phyloP scores from a whole-genome alignment of 2,797 vertebrate genomes.

The Monodelphis domestica region DNA sequence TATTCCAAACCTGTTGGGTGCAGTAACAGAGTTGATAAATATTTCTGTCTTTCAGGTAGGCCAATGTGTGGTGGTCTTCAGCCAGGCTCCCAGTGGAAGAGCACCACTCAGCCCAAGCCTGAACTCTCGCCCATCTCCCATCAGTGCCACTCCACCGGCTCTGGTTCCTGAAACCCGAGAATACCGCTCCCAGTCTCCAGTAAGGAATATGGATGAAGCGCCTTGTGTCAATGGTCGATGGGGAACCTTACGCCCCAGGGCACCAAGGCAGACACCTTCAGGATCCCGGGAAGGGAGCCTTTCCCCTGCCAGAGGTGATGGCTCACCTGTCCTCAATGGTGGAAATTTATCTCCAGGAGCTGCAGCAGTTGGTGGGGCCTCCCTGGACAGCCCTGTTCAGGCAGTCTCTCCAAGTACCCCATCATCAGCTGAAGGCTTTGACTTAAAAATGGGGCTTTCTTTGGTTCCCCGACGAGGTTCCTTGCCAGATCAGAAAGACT shows the following conservation, averaged over 20 bases:
- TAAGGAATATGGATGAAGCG: slow-evolving; percentile 93
- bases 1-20: background rate
- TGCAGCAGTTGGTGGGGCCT: slow-evolving; percentile 59
- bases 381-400: slow-evolving; percentile 92
- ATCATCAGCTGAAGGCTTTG: slow-evolving; percentile 81
- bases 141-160: slow-evolving; percentile 95
- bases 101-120: slow-evolving; percentile 97
- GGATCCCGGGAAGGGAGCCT: slow-evolving; percentile 93
- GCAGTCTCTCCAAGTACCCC: slow-evolving; percentile 88
- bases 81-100: slow-evolving; percentile 96
- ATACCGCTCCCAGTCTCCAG: slow-evolving; percentile 94
- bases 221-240: slow-evolving; percentile 98
- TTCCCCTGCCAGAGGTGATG: slow-evolving; percentile 92
- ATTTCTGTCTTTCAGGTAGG: slow-evolving; percentile 89
- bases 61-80: slow-evolving; percentile 98
- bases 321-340: slow-evolving; percentile 92
- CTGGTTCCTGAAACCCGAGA: slow-evolving; percentile 92
- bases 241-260: slow-evolving; percentile 95
- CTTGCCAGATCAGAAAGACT: slow-evolving; percentile 86
- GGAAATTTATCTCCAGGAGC: slow-evolving; percentile 90
- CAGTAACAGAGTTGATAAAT: background rate
- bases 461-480: slow-evolving; percentile 81
- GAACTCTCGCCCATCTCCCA: slow-evolving; percentile 97
- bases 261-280: slow-evolving; percentile 88
- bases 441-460: slow-evolving; percentile 80